A percentile compares a stretch with the other conserved stretches of the same genome.
phyloP scores from a whole-genome alignment of 2,113 vertebrate species.

The Brevimyrus niger region DNA sequence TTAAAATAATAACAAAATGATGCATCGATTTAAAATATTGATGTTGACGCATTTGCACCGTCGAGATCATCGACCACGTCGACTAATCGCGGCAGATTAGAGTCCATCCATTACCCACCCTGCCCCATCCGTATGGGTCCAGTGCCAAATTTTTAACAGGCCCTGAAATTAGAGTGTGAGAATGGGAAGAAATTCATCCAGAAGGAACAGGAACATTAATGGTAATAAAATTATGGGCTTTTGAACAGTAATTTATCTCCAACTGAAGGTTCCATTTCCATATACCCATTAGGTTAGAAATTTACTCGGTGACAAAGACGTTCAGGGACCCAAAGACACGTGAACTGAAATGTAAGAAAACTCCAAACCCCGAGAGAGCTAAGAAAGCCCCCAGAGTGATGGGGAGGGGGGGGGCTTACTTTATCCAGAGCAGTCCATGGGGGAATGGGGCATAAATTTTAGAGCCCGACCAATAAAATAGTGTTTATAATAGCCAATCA shows the following conservation, averaged over 20 bases:
- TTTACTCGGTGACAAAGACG: background rate
- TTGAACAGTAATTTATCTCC: background rate
- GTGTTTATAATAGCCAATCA: background rate
- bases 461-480: background rate
- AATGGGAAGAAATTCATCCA: background rate
- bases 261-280: background rate
- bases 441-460: background rate
- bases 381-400: background rate
- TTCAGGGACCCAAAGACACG: background rate
- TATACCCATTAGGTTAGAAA: background rate
- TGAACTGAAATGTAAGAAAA: background rate
- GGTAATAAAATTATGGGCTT: background rate
- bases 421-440: background rate
- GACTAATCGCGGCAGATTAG: background rate
- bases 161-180: background rate
- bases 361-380: background rate
- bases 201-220: background rate
- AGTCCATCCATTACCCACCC: background rate
- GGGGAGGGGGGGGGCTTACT: background rate
- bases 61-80: too few relatives aligned
- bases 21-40: too few relatives aligned
- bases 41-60: too few relatives aligned
- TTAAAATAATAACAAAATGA: too few relatives aligned
- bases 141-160: background rate
- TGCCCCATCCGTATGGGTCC: background rate